A percentile compares a stretch with the other conserved stretches of the same genome.
Conservation (phyloP, 2,113 vertebrate species). For the Alligator sinensis region DNA sequence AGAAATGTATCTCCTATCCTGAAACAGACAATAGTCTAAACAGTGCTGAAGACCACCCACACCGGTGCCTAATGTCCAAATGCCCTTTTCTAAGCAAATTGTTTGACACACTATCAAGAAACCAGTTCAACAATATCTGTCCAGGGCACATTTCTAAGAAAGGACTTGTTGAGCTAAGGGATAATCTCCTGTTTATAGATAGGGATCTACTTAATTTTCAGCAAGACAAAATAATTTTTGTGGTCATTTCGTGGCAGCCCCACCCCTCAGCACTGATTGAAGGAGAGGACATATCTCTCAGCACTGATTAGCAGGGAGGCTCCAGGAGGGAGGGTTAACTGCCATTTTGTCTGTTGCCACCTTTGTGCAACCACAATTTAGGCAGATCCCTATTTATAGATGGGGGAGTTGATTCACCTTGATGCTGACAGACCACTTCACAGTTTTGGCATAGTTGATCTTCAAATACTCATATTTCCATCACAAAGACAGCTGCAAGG, state of each 20-base stretch:
- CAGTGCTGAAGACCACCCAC: not conserved
- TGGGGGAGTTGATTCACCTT: not conserved
- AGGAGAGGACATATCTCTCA: too few species aligned
- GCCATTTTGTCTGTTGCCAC: too few species aligned
- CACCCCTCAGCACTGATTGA: too few species aligned
- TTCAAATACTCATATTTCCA: constrained; percentile 3
- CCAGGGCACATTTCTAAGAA: not conserved
- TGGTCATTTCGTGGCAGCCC: too few species aligned
- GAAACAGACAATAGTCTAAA: not conserved
- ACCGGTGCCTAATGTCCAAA: not conserved
- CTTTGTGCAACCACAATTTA: too few species aligned
- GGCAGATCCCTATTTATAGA: too few species aligned
- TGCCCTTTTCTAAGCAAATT: constrained; percentile 4
- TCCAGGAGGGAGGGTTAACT: too few species aligned
- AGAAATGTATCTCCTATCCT: not conserved
- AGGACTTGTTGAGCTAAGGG: constrained; percentile 2
- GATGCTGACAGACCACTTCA: not conserved
- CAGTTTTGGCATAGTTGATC: not conserved
- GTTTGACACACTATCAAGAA: not conserved
- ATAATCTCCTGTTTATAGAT: not conserved
- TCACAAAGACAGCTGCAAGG: not conserved
- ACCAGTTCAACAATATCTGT: not conserved
- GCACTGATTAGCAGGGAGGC: too few species aligned
- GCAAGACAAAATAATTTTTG: too few species aligned
- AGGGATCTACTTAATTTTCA: not conserved